A percentile compares a stretch with the other conserved stretches of the same genome.
Conservation (phyloP, 2,888 invertebrate species). For the Hylaea fasciaria region DNA sequence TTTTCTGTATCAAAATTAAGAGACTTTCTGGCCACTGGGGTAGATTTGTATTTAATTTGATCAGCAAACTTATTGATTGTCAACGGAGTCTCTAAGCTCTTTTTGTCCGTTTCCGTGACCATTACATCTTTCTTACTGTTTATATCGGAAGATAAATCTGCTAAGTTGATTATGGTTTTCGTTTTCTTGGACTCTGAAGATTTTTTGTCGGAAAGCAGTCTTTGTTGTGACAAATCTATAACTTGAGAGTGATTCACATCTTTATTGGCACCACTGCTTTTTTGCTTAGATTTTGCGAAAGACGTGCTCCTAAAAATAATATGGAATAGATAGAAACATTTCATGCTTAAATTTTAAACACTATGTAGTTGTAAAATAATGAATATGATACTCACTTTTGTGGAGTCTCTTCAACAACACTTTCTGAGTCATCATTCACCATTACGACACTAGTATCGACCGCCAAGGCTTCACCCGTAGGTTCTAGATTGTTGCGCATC, state of each 20-base stretch:
- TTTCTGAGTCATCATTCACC: conserved; percentile 65
- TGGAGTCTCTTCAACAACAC: conserved; percentile 80
- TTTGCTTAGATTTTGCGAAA: conserved; percentile 56
- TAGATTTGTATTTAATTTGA: conserved; percentile 72
- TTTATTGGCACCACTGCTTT: conserved; percentile 41
- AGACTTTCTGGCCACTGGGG: conserved; percentile 74
- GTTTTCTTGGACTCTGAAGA: conserved; percentile 35
- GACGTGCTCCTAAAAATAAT: conserved; percentile 61
- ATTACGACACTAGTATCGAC: conserved; percentile 40
- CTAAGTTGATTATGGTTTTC: conserved; percentile 58
- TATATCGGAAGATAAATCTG: conserved; percentile 55
- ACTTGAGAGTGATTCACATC: conserved; percentile 45
- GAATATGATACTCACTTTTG: conserved; percentile 67
- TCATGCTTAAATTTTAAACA: background rate
- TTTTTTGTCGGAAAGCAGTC: conserved; percentile 29
- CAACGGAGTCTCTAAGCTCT: conserved; percentile 65
- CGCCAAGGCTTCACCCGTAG: conserved; percentile 30
- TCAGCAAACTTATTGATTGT: conserved; percentile 71
- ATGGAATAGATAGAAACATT: background rate
- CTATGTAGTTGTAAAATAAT: background rate
- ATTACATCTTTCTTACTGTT: conserved; percentile 54
- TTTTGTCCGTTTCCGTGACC: conserved; percentile 49
- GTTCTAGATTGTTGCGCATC: conserved; percentile 47
- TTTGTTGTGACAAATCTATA: conserved; percentile 38
- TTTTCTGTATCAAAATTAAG: conserved; percentile 63